A percentile compares a stretch with the other conserved stretches of the same genome.
phyloP scores from a whole-genome alignment of 2,888 invertebrate genomes.

The Leptinotarsa haldemani region DNA sequence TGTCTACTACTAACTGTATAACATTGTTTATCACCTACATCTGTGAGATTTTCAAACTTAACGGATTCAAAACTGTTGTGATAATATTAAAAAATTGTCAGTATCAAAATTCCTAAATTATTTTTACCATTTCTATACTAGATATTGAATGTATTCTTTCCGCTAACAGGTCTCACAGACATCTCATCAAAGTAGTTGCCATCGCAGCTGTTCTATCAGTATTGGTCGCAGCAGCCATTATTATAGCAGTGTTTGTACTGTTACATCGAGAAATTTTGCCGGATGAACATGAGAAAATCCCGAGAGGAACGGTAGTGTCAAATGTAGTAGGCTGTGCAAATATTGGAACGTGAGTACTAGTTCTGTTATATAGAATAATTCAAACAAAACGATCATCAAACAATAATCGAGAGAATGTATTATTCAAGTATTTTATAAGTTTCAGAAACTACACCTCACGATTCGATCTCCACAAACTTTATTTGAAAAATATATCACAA shows the following conservation, averaged over 20 bases:
- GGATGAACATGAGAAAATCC: not conserved
- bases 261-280: not conserved
- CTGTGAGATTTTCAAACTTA: too few relatives aligned
- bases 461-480: too few relatives aligned
- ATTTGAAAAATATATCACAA: too few relatives aligned
- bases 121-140: too few relatives aligned
- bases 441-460: too few relatives aligned
- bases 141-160: not conserved
- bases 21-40: too few relatives aligned
- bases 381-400: not conserved
- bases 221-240: not conserved
- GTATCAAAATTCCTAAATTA: too few relatives aligned
- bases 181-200: not conserved
- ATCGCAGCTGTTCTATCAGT: not conserved
- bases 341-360: conserved; percentile 47
- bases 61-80: too few relatives aligned
- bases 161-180: not conserved
- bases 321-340: conserved; percentile 46
- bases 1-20: too few relatives aligned
- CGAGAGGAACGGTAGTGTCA: conserved; percentile 46
- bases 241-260: conserved; percentile 6
- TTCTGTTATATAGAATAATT: not conserved
- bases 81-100: too few relatives aligned
- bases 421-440: too few relatives aligned
- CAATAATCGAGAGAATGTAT: too few relatives aligned